phyloP scores from a whole-genome alignment of 2,113 vertebrate species.

The Ochotona princeps region DNA sequence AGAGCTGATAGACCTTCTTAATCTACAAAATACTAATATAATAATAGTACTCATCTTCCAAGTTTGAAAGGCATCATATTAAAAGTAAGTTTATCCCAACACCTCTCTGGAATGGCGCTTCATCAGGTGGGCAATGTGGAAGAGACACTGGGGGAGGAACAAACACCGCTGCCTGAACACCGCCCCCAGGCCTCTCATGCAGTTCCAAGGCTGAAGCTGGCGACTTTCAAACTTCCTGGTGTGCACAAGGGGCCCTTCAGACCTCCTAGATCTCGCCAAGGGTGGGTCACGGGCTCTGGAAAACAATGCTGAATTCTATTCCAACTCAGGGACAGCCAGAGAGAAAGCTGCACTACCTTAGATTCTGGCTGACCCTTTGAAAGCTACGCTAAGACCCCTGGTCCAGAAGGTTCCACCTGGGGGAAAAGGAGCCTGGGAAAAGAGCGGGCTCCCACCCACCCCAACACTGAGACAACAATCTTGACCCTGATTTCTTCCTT shows the following conservation, averaged over 20 bases:
- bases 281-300: background rate
- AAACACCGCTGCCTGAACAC: background rate
- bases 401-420: background rate
- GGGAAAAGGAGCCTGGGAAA: background rate
- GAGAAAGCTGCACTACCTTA: background rate
- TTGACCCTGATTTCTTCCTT: constrained; percentile 16
- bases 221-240: background rate
- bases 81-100: background rate
- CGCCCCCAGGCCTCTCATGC: background rate
- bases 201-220: background rate
- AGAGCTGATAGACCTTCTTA: background rate
- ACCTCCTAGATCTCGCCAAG: background rate
- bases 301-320: background rate
- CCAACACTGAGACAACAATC: background rate
- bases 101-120: background rate
- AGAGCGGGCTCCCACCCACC: background rate
- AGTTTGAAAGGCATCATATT: background rate
- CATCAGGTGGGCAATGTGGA: background rate
- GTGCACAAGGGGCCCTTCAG: background rate
- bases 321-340: background rate
- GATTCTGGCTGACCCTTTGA: background rate
- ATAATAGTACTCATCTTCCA: background rate
- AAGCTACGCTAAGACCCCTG: background rate
- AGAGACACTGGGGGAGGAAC: background rate
- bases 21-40: background rate